phyloP scores from a whole-genome alignment of 2,113 vertebrate genomes.

The Clinocottus analis region DNA sequence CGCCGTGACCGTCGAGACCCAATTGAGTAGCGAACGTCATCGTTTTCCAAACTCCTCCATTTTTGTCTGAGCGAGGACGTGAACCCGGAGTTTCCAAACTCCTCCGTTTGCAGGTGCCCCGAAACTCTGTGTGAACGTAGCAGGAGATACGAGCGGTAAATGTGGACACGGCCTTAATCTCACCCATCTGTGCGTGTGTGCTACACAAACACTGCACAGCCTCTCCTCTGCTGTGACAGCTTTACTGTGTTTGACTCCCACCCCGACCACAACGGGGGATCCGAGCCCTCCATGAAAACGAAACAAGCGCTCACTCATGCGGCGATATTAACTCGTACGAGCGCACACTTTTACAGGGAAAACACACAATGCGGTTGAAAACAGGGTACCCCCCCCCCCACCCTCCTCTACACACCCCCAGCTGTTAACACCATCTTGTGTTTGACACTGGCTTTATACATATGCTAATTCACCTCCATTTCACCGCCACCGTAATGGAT shows the following conservation, averaged over 20 bases:
- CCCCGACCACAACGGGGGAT: constrained; percentile 31
- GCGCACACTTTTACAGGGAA: constrained; percentile 16
- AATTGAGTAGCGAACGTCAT: no score
- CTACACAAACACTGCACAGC: not conserved
- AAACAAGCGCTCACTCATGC: constrained; percentile 38
- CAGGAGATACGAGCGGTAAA: no score
- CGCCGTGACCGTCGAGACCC: no score
- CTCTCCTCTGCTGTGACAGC: constrained; percentile 11
- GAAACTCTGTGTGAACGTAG: no score
- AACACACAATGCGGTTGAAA: constrained; percentile 45
- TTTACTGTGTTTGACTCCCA: constrained; percentile 32
- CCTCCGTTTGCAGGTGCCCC: no score
- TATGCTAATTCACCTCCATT: constrained; percentile 78
- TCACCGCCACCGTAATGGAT: constrained; percentile 67
- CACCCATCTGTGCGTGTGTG: not conserved
- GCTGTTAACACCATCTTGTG: constrained; percentile 77
- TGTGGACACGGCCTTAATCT: not conserved
- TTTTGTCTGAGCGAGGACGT: no score
- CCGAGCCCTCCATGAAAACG: constrained; percentile 26
- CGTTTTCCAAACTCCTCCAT: no score
- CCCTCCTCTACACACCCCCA: not conserved
- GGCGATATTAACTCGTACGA: constrained; percentile 37
- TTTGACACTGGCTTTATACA: constrained; percentile 74
- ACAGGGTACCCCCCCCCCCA: constrained; percentile 47
- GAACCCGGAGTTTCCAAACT: no score